Evolutionary conservation across 2,113 vertebrate species (phyloP).

Genomic region (Dromiciops gliroides): DNA sequence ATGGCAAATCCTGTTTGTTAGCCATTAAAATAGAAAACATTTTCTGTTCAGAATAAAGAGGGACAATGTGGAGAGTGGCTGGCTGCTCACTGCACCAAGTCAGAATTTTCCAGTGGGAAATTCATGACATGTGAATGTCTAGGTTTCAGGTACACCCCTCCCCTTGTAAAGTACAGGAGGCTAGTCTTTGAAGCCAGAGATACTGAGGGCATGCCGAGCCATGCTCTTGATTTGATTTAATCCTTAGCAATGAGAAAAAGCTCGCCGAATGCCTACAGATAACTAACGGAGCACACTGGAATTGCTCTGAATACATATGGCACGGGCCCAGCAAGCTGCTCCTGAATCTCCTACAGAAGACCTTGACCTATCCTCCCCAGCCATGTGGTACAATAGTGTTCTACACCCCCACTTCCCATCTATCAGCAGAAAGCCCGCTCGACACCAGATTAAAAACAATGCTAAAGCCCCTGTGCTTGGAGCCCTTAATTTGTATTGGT

Average conservation of each 20-base stretch:
- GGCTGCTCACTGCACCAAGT: rapidly evolving
- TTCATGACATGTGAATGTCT: background rate
- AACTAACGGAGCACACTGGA: conserved; percentile 46
- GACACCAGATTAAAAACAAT: conserved; percentile 69
- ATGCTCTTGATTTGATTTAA: background rate
- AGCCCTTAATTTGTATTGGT: conserved; percentile 80
- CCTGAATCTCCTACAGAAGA: conserved; percentile 52
- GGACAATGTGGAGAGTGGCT: background rate
- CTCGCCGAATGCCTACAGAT: background rate
- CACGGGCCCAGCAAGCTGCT: conserved; percentile 47
- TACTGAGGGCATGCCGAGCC: background rate
- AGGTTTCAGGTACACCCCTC: background rate
- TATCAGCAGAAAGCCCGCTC: conserved; percentile 65
- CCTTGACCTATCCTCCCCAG: conserved; percentile 67
- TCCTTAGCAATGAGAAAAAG: background rate
- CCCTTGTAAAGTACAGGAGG: background rate
- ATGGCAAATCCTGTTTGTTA: background rate
- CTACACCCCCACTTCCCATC: conserved; percentile 64
- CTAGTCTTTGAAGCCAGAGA: background rate
- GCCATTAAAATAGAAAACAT: conserved; percentile 27
- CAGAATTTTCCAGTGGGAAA: background rate
- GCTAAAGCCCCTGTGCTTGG: conserved; percentile 35
- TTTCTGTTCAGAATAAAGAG: conserved; percentile 14
- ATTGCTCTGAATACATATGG: conserved; percentile 36
- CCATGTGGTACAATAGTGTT: conserved; percentile 57